Base-by-base conservation (phyloP, 2,113 vertebrate species). In the Salvator merianae region DNA sequence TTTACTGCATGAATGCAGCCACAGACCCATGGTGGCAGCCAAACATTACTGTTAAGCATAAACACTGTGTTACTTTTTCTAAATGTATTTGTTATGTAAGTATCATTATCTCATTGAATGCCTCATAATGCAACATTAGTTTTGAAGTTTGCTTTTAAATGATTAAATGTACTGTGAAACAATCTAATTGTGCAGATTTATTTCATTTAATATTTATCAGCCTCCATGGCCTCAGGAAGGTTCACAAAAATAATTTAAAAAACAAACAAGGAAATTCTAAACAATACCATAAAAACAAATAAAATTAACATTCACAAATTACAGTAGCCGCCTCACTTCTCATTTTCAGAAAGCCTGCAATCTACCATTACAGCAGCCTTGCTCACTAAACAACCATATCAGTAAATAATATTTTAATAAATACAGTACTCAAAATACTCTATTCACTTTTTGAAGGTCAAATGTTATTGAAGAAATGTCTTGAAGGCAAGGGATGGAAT, bases 111-210 rank as follows among this genome's bases (percentile, higher is more conserved):
- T 38, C 16, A 30, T 13, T 13, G 73, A 43, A 47, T 65, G 36
- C 65, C 28, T 74, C 47, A 22, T 63, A 63, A 43, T 59, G 32
- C 47, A 72, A 71, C 16, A 26, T 40, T 72, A 81, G 71, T 63
- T 47, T 43, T 63, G 28, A 74, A 63, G 55, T 22, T n/a, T 36
- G 80, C 36, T 82, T 73, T 73, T 82, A 59, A 81, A 40, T 71
- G 50, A 24, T 72, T 36, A 43, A 43, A n/a, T 74, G 55, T 47
- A 43, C 43, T 32, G 18, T 74, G 70, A 22, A 24, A 32, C 50
- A 82, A 40, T 59, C 69, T 62, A 59, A 81, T 22, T 82, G 80
- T 69, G 32, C 69, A 81, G 32, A 72, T 81, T 30, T 72, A 20
- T 59, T 59, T 20, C 5, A 20, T 16, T 59, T 40, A 32, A 71